Conservation (phyloP, 2,113 vertebrate species). For the Rhagologus leucostigma region DNA sequence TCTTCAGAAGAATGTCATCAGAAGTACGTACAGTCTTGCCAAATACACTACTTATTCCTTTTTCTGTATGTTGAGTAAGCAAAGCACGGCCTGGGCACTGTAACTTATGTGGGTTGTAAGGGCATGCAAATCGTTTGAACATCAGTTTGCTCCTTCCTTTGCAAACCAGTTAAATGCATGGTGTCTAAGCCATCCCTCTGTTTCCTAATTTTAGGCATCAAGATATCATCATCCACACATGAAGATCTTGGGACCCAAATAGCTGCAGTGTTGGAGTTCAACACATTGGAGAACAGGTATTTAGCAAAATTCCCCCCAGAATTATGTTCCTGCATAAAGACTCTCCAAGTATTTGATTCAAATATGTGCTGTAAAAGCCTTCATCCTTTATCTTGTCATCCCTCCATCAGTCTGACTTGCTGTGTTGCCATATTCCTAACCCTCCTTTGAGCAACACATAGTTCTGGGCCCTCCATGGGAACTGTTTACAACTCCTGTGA, state of each 20-base stretch:
- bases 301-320: not conserved
- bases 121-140: not conserved
- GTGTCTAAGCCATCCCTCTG: not conserved
- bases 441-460: not conserved
- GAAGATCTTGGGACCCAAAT: not conserved
- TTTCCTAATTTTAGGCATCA: not conserved
- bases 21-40: not conserved
- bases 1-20: not conserved
- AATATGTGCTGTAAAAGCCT: not conserved
- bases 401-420: not conserved
- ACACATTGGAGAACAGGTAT: not conserved
- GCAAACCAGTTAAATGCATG: not conserved
- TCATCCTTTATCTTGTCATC: not conserved
- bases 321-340: not conserved
- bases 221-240: not conserved
- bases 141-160: not conserved
- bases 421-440: not conserved
- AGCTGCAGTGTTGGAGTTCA: not conserved
- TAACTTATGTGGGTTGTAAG: not conserved
- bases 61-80: not conserved
- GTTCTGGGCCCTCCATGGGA: not conserved
- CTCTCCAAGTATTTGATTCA: not conserved
- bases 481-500: not conserved
- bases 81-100: accelerated
- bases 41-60: not conserved